Evolutionary conservation across 2,888 invertebrate genomes (phyloP), one percentile per base, ranked within the genome.

Genomic region (Pollenia griseotomentosa): DNA sequence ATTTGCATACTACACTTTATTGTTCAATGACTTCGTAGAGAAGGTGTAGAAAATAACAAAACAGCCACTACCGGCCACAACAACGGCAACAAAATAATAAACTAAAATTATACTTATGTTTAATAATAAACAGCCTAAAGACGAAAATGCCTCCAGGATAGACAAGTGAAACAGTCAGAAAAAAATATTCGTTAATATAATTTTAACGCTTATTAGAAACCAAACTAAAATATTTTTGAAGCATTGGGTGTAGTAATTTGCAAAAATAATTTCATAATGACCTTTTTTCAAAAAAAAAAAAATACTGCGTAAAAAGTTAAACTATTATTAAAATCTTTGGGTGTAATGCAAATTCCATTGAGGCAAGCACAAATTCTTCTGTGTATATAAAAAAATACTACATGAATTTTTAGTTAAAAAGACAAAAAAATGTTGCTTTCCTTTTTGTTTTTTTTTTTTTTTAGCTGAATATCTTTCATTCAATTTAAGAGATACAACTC

Each of bases 121-220:
- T 61, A 79, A 70, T 70, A 61, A 33, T 42, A 70, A 70, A 79
- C 61, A 61, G 53, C 61, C 70, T 44, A 53, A 44, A 63, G 71
- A 12, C 0, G 23, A 79, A 40, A 80, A 42, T 23, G 42, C 44
- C 44, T 63, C 19, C 23, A 5, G 53, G 53, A 23, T 63, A 53
- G n/a, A 19, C 51, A 70, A 44, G 42, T 70, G 12, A n/a, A 10
- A 75, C 6, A 6, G 14, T 77, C 57, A 23, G 5, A 42, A 14
- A 7, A 33, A 10, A 59, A n/a, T 33, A 33, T 33, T 33, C 33
- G 33, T 33, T 33, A 6, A 33, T 6, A 33, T 6, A 4, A 6
- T 33, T 33, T 6, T 6, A 33, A 33, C 33, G 33, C 33, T 33
- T 33, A 33, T 33, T 6, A 33, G 6, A 6, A 33, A 6, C 4